A percentile compares a stretch with the other conserved stretches of the same genome.
Conservation (phyloP, 2,797 vertebrate genomes). For the Poecilia velifera region DNA sequence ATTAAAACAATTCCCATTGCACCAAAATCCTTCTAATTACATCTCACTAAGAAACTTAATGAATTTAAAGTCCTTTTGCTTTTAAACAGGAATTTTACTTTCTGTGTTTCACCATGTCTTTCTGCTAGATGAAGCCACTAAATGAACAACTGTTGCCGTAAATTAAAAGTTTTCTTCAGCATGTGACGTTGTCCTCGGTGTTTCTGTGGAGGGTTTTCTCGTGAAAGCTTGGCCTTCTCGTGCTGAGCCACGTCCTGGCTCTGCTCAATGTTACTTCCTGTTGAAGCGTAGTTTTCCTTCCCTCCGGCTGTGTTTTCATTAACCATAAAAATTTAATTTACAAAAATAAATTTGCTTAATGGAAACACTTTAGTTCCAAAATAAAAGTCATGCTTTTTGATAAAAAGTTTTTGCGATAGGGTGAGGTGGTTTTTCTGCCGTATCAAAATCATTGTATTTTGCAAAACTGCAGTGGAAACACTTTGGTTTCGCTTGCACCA, state of each 20-base stretch:
- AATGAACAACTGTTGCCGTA: not conserved
- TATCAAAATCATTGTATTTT: too few species aligned
- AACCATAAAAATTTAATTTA: too few species aligned
- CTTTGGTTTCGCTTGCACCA: too few species aligned
- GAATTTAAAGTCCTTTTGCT: not conserved
- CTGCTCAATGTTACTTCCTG: not conserved
- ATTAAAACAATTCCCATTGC: not conserved
- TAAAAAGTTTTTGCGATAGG: too few species aligned
- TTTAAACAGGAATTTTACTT: not conserved
- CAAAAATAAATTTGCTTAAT: too few species aligned
- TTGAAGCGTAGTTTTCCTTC: not conserved
- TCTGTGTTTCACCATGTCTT: not conserved
- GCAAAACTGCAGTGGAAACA: too few species aligned
- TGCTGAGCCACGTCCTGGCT: not conserved
- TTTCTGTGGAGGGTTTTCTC: not conserved
- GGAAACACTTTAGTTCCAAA: too few species aligned
- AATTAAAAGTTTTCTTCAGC: not conserved
- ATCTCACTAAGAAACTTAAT: not conserved
- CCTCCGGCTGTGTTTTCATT: too few species aligned
- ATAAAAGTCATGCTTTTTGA: too few species aligned
- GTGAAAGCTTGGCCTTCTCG: not conserved
- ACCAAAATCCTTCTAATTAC: not conserved
- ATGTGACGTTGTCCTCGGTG: not conserved
- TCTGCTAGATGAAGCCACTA: not conserved
- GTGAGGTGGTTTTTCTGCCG: too few species aligned